Evolutionary conservation across 2,797 vertebrate genomes (phyloP).

Genomic region (Leptoclinus maculatus): DNA sequence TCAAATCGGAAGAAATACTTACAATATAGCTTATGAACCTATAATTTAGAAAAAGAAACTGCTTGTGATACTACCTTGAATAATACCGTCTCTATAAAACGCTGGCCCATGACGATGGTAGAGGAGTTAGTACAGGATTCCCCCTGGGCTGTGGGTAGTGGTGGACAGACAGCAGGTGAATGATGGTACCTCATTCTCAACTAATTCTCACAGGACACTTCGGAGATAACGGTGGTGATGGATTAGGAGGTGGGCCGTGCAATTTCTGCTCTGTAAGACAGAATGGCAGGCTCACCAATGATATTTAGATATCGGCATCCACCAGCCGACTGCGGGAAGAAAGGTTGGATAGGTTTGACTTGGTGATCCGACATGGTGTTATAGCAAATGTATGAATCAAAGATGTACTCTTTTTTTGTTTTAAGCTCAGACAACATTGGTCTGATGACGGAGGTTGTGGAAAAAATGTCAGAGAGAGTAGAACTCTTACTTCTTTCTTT

Average conservation of each 20-base stretch:
- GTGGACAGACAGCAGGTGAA: slow-evolving; percentile 34
- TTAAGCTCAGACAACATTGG: background rate
- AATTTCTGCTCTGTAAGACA: slow-evolving; percentile 19
- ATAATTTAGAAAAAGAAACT: background rate
- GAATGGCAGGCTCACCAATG: slow-evolving; percentile 32
- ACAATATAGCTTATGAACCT: background rate
- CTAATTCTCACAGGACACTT: slow-evolving; percentile 35
- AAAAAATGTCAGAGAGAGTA: background rate
- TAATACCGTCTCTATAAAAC: background rate
- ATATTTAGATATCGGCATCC: slow-evolving; percentile 43
- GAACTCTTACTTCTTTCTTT: no score
- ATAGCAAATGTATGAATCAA: slow-evolving; percentile 32
- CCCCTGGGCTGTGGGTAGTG: slow-evolving; percentile 13
- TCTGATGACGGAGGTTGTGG: background rate
- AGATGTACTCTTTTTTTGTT: background rate
- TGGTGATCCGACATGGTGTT: background rate
- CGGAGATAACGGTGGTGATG: slow-evolving; percentile 46
- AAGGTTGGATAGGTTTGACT: background rate
- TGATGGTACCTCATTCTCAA: slow-evolving; percentile 37
- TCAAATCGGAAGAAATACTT: background rate
- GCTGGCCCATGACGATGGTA: background rate
- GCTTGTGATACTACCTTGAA: background rate
- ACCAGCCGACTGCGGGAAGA: background rate
- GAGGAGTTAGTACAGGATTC: background rate
- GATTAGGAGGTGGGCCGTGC: slow-evolving; percentile 45